Evolutionary conservation across 2,888 invertebrate genomes (phyloP), one percentile per base, ranked within the genome.

Genomic region (Napeogenes sylphis): DNA sequence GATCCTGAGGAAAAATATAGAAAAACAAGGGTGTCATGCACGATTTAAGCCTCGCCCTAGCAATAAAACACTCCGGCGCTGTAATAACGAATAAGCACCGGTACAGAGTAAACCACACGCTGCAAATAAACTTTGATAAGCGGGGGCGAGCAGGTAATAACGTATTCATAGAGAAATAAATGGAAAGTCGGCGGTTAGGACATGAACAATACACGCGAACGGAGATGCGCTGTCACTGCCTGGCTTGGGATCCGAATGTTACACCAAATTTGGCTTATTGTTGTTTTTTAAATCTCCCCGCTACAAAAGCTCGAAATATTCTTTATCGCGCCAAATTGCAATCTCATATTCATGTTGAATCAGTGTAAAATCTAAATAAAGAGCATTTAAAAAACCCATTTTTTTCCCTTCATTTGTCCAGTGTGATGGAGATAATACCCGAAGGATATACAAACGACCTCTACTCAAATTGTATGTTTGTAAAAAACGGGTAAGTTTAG

Each of bases 131-230:
- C 87, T 90, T 90, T 90, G 90, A 90, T 90, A 90, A 90, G 90
- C 90, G 89, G 82, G 86, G 89, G 87, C 87, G 89, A 89, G 84
- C 87, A 90, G 90, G 90, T 90, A 90, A 90, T 90, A 90, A 90
- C 90, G 90, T 90, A 90, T 90, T 90, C 90, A 90, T 90, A 90
- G 90, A 90, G 90, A 90, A 90, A 90, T 90, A 90, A 90, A 90
- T 90, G 90, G 90, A 89, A 90, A 90, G 90, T 90, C 90, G 86
- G 83, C 82, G 87, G 90, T 85, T 89, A 90, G 89, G 84, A 87
- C 82, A 82, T 79, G 85, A 87, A 88, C 90, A 88, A 87, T 87
- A 88, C 85, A 79, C 78, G 85, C 78, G 76, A 78, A 76, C 75
- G 70, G 83, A 85, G 87, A 87, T 84, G 84, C 81, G 83, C 82